Evolutionary conservation across 2,888 invertebrate genomes (phyloP).

Genomic region (Cerastis rubricosa): DNA sequence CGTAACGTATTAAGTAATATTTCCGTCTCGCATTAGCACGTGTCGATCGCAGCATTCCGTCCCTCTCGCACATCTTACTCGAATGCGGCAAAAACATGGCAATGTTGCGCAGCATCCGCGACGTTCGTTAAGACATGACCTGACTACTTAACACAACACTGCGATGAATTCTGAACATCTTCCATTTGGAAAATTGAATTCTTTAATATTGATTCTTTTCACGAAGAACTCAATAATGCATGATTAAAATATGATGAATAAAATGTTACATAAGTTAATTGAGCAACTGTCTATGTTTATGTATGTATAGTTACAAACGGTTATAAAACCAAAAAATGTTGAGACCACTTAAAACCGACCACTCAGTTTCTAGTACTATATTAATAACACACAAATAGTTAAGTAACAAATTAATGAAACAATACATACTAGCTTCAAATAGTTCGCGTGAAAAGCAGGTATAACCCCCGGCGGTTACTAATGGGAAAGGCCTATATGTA

Average conservation of each 20-base stretch:
- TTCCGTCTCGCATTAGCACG: constrained; percentile 65
- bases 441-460: constrained; percentile 71
- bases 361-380: neutral
- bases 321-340: neutral
- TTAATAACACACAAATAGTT: constrained; percentile 57
- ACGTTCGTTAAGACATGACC: constrained; percentile 70
- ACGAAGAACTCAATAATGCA: neutral
- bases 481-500: constrained; percentile 77
- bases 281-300: neutral
- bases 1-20: constrained; percentile 65
- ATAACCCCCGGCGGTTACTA: constrained; percentile 73
- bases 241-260: neutral
- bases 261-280: neutral
- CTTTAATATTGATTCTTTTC: constrained; percentile 5
- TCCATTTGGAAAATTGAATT: constrained; percentile 26
- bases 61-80: constrained; percentile 79
- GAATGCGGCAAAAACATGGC: constrained; percentile 87
- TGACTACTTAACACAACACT: constrained; percentile 64
- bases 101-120: constrained; percentile 80
- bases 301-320: neutral
- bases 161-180: constrained; percentile 28
- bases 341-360: neutral
- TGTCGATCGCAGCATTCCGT: constrained; percentile 64
- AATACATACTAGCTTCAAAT: constrained; percentile 56
- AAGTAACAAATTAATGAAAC: constrained; percentile 63